These are phyloP conservation scores for Sinodicranocentrus sp. DNA, from an alignment of 2,888 invertebrate genomes.

Conservation along the genomic window DNA sequence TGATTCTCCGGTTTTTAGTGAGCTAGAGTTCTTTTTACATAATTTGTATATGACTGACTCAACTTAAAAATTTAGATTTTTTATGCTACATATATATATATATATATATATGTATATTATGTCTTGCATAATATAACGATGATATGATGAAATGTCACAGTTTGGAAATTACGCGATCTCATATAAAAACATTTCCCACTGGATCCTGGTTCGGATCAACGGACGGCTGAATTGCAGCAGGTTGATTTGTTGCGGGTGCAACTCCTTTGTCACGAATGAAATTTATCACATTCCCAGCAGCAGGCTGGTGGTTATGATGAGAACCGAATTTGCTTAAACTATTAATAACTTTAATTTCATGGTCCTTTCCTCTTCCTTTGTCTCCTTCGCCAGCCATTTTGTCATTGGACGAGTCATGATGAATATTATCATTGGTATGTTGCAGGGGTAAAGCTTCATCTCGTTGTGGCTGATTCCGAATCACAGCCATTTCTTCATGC, in stretches of 20 bases:
- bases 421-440: neutral
- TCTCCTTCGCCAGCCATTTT: neutral
- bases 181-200: conserved; percentile 74
- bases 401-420: neutral
- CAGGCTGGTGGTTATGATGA: conserved; percentile 26
- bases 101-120: too few species aligned
- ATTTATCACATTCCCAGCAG: conserved; percentile 50
- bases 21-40: too few species aligned
- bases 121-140: too few species aligned
- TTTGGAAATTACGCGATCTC: neutral
- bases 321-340: conserved; percentile 46
- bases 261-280: conserved; percentile 46
- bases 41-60: too few species aligned
- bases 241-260: conserved; percentile 29
- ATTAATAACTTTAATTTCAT: conserved; percentile 62
- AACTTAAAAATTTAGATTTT: too few species aligned
- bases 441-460: conserved; percentile 56
- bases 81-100: too few species aligned
- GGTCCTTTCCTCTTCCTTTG: conserved; percentile 27
- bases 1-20: too few species aligned
- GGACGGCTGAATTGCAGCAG: conserved; percentile 67
- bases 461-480: conserved; percentile 54
- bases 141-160: neutral
- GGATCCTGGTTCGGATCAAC: conserved; percentile 74
- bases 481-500: conserved; percentile 66